Percentiles rank a stretch among this genome's conserved stretches.
Conservation (phyloP, 2,797 vertebrate genomes). For the Denticeps clupeoides region DNA sequence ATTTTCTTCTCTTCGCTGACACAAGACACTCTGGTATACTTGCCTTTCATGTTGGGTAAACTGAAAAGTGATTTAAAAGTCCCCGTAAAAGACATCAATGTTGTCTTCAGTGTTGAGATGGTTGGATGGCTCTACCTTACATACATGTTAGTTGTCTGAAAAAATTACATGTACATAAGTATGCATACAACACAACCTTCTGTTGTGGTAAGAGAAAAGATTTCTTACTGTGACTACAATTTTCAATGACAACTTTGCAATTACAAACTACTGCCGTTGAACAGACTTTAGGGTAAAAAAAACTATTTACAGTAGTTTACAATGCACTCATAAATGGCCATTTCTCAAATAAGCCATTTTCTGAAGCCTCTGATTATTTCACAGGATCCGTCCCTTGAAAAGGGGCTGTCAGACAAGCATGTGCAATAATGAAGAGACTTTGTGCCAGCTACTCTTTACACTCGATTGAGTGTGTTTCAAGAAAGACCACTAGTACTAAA, state of each 20-base stretch:
- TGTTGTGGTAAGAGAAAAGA: slow-evolving; percentile 38
- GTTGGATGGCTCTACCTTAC: too few species aligned
- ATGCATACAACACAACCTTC: slow-evolving; percentile 1
- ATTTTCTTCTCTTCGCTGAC: not conserved
- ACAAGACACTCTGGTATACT: not conserved
- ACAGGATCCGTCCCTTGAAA: slow-evolving; percentile 24
- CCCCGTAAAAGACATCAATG: too few species aligned
- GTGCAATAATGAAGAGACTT: slow-evolving; percentile 60
- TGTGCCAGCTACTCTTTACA: slow-evolving; percentile 40
- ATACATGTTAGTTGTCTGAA: slow-evolving; percentile 51
- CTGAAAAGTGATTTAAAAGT: slow-evolving; percentile 29
- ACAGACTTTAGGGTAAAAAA: not conserved
- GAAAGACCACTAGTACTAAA: slow-evolving; percentile 41
- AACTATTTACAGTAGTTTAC: too few species aligned
- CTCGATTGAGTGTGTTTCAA: slow-evolving; percentile 39
- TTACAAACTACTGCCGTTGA: slow-evolving; percentile 13
- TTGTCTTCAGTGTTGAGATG: too few species aligned
- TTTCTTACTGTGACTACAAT: slow-evolving; percentile 1
- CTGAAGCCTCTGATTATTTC: too few species aligned
- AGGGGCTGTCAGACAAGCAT: slow-evolving; percentile 50
- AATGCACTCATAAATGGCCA: too few species aligned
- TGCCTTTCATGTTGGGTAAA: slow-evolving; percentile 37
- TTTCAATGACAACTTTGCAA: slow-evolving; percentile 11
- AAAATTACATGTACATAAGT: slow-evolving; percentile 31
- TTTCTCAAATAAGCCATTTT: too few species aligned